Evolutionary conservation across 2,113 vertebrate species (phyloP).

Genomic region (Melozone crissalis): DNA sequence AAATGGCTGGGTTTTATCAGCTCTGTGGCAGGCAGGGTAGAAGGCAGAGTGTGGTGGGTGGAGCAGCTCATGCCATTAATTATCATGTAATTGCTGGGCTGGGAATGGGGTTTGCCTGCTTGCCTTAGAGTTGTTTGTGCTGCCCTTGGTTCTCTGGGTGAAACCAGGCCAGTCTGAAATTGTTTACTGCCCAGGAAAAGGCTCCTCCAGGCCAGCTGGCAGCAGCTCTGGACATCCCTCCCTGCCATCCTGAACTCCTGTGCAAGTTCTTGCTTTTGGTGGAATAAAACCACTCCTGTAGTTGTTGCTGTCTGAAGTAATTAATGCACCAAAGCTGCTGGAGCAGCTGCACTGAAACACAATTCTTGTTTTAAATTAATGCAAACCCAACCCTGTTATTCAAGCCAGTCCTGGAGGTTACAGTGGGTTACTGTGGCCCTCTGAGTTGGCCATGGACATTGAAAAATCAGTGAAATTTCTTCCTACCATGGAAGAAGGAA

Average conservation of each 20-base stretch:
- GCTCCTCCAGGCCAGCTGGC: constrained; percentile 29
- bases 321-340: background rate
- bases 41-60: background rate
- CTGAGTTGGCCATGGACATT: background rate
- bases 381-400: background rate
- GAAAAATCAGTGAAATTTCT: background rate
- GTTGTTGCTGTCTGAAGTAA: background rate
- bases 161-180: background rate
- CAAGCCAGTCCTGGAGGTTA: background rate
- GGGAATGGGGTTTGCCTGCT: background rate
- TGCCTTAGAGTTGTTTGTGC: background rate
- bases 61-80: background rate
- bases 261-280: background rate
- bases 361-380: background rate
- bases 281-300: background rate
- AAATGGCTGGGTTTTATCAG: background rate
- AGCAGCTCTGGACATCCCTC: constrained; percentile 8
- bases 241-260: background rate
- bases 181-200: constrained; percentile 19
- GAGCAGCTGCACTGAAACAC: background rate
- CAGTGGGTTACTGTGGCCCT: background rate
- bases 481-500: background rate
- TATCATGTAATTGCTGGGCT: background rate
- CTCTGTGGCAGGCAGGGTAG: background rate
- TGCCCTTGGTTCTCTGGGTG: background rate